phyloP scores from a whole-genome alignment of 2,113 vertebrate species.

The Verasper variegatus region DNA sequence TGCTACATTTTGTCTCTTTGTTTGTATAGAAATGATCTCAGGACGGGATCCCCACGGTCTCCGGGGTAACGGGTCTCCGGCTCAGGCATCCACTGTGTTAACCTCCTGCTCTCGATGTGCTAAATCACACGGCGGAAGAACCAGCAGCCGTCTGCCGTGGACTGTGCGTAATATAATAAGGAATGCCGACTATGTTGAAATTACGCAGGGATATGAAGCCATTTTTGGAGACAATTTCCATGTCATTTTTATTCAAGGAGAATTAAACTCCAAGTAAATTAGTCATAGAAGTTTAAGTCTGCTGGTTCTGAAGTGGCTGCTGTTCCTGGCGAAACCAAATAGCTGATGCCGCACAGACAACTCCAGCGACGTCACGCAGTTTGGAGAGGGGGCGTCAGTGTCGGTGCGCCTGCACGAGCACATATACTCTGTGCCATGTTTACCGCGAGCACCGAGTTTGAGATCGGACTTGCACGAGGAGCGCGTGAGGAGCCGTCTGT shows the following conservation, averaged over 20 bases:
- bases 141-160: background rate
- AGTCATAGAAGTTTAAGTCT: background rate
- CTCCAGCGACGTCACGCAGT: conserved; percentile 56
- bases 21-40: conserved; percentile 50
- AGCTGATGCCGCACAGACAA: background rate
- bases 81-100: conserved; percentile 68
- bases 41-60: conserved; percentile 62
- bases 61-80: conserved; percentile 68
- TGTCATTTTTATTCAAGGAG: background rate
- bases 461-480: conserved; percentile 5
- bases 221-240: background rate
- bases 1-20: conserved; percentile 56
- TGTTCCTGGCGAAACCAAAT: background rate
- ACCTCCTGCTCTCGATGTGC: conserved; percentile 44
- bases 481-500: conserved; percentile 39
- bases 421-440: conserved; percentile 42
- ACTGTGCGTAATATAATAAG: background rate
- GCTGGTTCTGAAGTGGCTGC: background rate
- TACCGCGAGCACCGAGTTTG: conserved; percentile 36
- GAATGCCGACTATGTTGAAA: background rate
- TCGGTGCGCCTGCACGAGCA: conserved; percentile 34
- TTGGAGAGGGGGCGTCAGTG: conserved; percentile 47
- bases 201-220: background rate
- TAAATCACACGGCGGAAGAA: conserved; percentile 22
- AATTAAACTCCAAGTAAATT: conserved; percentile 8